phyloP scores from a whole-genome alignment of 2,113 vertebrate genomes.

The Aix galericulata region DNA sequence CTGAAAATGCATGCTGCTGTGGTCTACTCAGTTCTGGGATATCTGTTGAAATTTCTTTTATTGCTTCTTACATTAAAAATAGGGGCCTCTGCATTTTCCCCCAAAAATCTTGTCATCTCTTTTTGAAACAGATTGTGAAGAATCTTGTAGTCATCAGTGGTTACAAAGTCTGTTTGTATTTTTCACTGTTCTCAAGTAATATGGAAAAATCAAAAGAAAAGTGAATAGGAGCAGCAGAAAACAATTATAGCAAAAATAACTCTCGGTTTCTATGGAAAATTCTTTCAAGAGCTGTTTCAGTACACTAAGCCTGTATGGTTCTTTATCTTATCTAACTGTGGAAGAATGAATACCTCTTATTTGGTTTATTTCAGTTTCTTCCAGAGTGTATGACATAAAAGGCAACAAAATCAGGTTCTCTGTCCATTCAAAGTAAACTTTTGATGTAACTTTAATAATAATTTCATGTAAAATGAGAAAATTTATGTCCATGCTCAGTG shows the following conservation, averaged over 20 bases:
- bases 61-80: neutral
- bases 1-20: neutral
- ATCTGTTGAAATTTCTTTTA: neutral
- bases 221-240: neutral
- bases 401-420: neutral
- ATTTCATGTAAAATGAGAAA: neutral
- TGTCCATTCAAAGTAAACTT: neutral
- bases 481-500: neutral
- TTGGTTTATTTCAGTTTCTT: neutral
- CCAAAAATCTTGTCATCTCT: neutral
- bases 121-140: neutral
- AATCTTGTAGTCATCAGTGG: neutral
- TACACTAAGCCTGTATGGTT: neutral
- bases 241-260: slow-evolving; percentile 18
- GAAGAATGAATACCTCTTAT: neutral
- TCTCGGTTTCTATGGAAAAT: slow-evolving; percentile 22
- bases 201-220: neutral
- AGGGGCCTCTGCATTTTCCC: neutral
- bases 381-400: neutral
- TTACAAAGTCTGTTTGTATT: neutral
- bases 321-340: neutral
- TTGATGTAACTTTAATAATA: neutral
- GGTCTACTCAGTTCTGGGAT: neutral
- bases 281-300: neutral
- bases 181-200: neutral